Percentiles rank a stretch among this genome's conserved stretches.
These are phyloP conservation scores for Thalassarche chlororhynchos DNA, from an alignment of 2,113 vertebrate genomes.

Conservation along the genomic window DNA sequence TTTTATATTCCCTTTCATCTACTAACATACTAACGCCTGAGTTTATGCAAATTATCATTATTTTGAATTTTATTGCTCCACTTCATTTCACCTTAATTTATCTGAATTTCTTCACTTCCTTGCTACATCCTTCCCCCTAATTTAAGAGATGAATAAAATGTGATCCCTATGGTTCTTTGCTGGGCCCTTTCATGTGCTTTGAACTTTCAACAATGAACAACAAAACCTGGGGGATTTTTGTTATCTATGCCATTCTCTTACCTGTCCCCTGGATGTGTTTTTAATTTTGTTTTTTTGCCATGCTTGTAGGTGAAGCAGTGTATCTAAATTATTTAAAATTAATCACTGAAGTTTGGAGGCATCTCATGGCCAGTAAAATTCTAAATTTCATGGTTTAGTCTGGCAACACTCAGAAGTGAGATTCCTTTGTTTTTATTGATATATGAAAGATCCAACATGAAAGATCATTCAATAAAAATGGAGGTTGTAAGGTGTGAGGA, in stretches of 20 bases:
- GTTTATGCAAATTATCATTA: background rate
- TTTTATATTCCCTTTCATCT: background rate
- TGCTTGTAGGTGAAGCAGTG: background rate
- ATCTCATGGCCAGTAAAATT: background rate
- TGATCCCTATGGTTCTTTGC: background rate
- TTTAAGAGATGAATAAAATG: background rate
- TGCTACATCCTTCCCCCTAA: conserved; percentile 4
- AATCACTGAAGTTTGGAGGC: background rate
- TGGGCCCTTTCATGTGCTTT: background rate
- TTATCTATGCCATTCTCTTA: background rate
- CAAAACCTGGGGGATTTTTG: background rate
- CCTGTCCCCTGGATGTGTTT: background rate
- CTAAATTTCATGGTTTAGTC: background rate
- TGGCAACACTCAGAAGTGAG: background rate
- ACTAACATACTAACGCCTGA: background rate
- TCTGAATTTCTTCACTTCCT: conserved; percentile 33
- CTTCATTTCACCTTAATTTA: conserved; percentile 14
- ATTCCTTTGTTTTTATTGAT: background rate
- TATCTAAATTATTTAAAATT: background rate
- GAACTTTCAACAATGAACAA: background rate
- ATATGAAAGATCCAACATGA: background rate
- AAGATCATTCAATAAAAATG: background rate
- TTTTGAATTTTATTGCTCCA: conserved; percentile 35
- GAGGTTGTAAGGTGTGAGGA: background rate
- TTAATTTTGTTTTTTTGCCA: background rate